Evolutionary conservation across 2,113 vertebrate genomes (phyloP).

Genomic region (Neolamprologus cancellatus): DNA sequence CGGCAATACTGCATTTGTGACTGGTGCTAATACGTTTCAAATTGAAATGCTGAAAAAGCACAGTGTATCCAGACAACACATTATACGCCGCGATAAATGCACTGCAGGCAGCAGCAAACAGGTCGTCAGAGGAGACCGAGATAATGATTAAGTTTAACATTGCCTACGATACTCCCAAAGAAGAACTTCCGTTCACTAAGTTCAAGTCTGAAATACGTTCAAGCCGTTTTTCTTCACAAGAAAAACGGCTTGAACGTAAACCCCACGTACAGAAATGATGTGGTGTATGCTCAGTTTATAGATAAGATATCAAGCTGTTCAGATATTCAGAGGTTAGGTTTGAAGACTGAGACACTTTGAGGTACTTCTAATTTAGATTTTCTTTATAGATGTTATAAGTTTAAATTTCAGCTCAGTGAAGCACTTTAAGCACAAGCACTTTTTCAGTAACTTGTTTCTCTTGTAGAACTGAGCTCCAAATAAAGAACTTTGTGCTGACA

Average conservation of each 20-base stretch:
- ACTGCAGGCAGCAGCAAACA: background rate
- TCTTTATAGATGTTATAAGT: background rate
- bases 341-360: background rate
- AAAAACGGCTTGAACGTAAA: background rate
- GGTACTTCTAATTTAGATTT: background rate
- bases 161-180: background rate
- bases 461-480: background rate
- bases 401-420: background rate
- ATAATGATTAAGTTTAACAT: background rate
- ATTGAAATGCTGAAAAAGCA: background rate
- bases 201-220: background rate
- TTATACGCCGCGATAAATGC: background rate
- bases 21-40: background rate
- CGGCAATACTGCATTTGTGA: background rate
- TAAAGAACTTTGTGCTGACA: background rate
- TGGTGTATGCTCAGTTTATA: background rate
- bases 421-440: background rate
- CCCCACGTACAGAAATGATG: background rate
- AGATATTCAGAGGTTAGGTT: background rate
- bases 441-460: background rate
- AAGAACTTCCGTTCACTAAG: background rate
- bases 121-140: background rate
- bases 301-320: background rate
- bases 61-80: background rate
- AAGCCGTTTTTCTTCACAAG: rapidly evolving